These are phyloP conservation scores for Capitella teleta DNA, from an alignment of 1,140 invertebrate species.

Conservation along the genomic window DNA sequence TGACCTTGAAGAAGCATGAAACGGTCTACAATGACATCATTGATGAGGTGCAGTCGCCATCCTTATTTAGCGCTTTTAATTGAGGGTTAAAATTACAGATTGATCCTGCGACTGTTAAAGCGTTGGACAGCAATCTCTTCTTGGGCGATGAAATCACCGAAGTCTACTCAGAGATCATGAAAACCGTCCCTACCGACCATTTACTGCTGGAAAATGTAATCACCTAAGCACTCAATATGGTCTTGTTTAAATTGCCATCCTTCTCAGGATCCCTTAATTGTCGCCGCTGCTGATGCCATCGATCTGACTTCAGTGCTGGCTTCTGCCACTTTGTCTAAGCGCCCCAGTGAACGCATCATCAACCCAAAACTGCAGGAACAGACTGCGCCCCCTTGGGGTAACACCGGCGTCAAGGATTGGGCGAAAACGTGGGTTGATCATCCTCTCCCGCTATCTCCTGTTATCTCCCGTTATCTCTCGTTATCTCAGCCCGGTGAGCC, in stretches of 20 bases:
- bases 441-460: neutral
- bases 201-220: slow-evolving; percentile 23
- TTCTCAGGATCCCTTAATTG: slow-evolving; percentile 28
- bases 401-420: slow-evolving; percentile 29
- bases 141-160: slow-evolving; percentile 39
- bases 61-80: too few species aligned
- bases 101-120: slow-evolving; percentile 31
- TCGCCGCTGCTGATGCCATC: slow-evolving; percentile 24
- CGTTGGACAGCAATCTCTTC: slow-evolving; percentile 38
- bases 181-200: slow-evolving; percentile 34
- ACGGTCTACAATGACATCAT: slow-evolving; percentile 38
- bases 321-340: slow-evolving; percentile 24
- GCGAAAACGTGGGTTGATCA: slow-evolving; percentile 30
- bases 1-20: slow-evolving; percentile 27
- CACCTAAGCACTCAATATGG: neutral
- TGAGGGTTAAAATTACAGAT: too few species aligned
- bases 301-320: slow-evolving; percentile 27
- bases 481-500: neutral
- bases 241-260: neutral
- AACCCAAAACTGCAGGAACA: neutral
- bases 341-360: neutral
- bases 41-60: slow-evolving; percentile 34
- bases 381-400: neutral
- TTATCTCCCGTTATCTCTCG: neutral
- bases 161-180: slow-evolving; percentile 41